These are phyloP conservation scores for Carcina quercana DNA, from an alignment of 2,888 invertebrate species.

Conservation along the genomic window DNA sequence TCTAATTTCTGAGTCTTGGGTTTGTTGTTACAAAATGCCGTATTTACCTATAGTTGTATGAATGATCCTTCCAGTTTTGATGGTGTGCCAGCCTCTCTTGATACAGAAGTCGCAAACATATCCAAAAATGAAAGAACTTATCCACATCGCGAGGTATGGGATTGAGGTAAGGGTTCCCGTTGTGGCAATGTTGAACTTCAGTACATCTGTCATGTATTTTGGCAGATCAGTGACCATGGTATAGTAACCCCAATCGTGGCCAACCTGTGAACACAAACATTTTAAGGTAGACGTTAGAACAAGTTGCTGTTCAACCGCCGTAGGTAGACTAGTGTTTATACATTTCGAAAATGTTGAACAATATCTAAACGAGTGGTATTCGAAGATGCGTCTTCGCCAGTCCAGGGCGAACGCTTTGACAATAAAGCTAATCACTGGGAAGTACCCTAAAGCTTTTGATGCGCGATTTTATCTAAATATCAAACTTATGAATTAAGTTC, in stretches of 20 bases:
- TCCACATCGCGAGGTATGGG: conserved; percentile 81
- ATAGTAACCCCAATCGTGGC: conserved; percentile 80
- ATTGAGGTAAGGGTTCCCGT: conserved; percentile 78
- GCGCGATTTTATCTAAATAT: too few relatives aligned
- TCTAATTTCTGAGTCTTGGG: not conserved
- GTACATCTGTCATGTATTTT: conserved; percentile 79
- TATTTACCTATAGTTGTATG: conserved; percentile 79
- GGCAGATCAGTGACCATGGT: conserved; percentile 83
- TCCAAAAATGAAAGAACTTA: conserved; percentile 79
- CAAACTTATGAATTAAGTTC: too few relatives aligned
- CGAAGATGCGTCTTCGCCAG: too few relatives aligned
- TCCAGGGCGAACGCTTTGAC: too few relatives aligned
- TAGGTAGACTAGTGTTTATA: too few relatives aligned
- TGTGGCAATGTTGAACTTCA: conserved; percentile 78
- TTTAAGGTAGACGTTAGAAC: too few relatives aligned
- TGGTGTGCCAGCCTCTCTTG: conserved; percentile 71
- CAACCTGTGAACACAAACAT: conserved; percentile 41
- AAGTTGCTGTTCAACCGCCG: too few relatives aligned
- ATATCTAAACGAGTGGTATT: too few relatives aligned
- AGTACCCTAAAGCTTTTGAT: too few relatives aligned
- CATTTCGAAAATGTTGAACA: too few relatives aligned
- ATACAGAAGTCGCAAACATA: conserved; percentile 81
- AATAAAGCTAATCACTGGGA: too few relatives aligned
- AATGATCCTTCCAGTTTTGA: conserved; percentile 76
- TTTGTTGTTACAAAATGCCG: not conserved